phyloP scores from a whole-genome alignment of 2,888 invertebrate genomes.

The Nephrocerus scutellatus region DNA sequence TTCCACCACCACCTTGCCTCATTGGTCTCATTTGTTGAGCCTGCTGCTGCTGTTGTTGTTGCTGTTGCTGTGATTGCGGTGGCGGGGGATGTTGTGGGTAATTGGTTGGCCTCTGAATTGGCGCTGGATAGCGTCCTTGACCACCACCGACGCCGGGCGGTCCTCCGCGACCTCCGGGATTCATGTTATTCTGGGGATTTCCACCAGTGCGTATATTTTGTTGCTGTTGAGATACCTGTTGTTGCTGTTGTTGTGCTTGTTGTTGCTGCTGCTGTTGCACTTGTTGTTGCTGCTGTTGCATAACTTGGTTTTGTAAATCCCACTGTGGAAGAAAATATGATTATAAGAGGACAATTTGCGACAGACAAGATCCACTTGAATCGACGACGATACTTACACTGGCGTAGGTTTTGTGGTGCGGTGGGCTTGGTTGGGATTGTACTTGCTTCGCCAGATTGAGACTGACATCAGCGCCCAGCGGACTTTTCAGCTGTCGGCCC shows the following conservation, averaged over 20 bases:
- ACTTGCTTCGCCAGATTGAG: slow-evolving; percentile 46
- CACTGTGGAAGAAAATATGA: slow-evolving; percentile 31
- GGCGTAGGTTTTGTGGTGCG: slow-evolving; percentile 47
- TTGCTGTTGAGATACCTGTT: slow-evolving; percentile 32
- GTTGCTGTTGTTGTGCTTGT: slow-evolving; percentile 34
- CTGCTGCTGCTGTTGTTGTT: slow-evolving; percentile 34
- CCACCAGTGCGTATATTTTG: slow-evolving; percentile 26
- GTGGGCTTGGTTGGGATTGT: slow-evolving; percentile 47
- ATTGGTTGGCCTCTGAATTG: slow-evolving; percentile 46
- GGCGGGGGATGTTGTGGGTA: slow-evolving; percentile 43
- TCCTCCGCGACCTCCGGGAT: slow-evolving; percentile 32
- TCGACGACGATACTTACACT: slow-evolving; percentile 39
- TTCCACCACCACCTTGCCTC: slow-evolving; percentile 32
- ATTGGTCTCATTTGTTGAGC: slow-evolving; percentile 33
- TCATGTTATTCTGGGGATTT: slow-evolving; percentile 29
- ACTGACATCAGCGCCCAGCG: slow-evolving; percentile 44
- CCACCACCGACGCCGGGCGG: slow-evolving; percentile 30
- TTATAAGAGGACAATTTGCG: slow-evolving; percentile 1
- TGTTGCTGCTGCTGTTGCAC: slow-evolving; percentile 32
- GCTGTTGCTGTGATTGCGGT: slow-evolving; percentile 29
- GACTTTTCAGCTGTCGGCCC: slow-evolving; percentile 47
- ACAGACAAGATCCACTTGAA: background rate
- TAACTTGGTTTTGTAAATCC: slow-evolving; percentile 46
- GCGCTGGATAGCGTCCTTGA: slow-evolving; percentile 45
- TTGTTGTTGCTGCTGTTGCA: slow-evolving; percentile 50